Evolutionary conservation across 2,888 invertebrate genomes (phyloP).

Genomic region (Helobdella robusta): DNA sequence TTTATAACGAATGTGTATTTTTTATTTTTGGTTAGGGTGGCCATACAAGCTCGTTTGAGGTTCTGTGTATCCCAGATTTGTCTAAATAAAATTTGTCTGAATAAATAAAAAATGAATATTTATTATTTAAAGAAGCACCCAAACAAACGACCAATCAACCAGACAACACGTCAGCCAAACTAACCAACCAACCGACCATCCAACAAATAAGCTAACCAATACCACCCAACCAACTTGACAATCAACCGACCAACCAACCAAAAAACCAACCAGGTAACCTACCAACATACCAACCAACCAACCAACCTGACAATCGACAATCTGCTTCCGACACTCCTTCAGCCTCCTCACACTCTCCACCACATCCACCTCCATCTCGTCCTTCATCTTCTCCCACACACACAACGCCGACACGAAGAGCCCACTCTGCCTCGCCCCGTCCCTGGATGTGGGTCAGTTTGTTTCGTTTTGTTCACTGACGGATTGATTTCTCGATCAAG

Average conservation of each 20-base stretch:
- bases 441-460: constrained; percentile 25
- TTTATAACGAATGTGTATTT: no score
- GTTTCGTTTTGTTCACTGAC: no score
- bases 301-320: constrained; percentile 35
- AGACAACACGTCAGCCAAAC: neutral
- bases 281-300: neutral
- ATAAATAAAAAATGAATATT: no score
- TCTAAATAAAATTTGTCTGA: no score
- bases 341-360: constrained; percentile 47
- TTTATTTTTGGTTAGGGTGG: no score
- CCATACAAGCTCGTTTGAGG: no score
- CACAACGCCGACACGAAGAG: constrained; percentile 32
- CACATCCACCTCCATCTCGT: constrained; percentile 47
- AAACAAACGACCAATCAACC: neutral
- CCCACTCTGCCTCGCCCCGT: constrained; percentile 34
- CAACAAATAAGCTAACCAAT: neutral
- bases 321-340: constrained; percentile 43
- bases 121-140: neutral
- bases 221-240: neutral
- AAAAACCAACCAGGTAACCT: neutral
- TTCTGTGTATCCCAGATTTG: no score
- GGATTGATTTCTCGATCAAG: neutral
- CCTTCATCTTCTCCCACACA: constrained; percentile 42
- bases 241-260: neutral
- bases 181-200: neutral